A percentile compares a stretch with the other conserved stretches of the same genome.
Evolutionary conservation across 1,140 invertebrate species (phyloP).

Genomic region (Monomorium pharaonis): DNA sequence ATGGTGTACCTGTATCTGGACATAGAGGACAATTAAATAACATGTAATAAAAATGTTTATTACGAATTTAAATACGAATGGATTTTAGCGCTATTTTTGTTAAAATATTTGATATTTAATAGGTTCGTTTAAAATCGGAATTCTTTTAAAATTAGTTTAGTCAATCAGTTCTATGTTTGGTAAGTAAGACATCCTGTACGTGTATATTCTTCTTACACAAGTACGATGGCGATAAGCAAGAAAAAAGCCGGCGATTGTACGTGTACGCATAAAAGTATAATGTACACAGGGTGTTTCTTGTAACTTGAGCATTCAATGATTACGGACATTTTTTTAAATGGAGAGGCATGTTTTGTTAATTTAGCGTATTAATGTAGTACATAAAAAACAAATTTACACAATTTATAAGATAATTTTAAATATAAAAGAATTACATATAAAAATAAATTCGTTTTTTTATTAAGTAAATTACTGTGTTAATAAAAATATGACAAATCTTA

Average conservation of each 20-base stretch:
- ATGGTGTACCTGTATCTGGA: too few species aligned
- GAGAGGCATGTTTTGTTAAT: too few species aligned
- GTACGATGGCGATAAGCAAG: neutral
- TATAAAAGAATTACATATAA: too few species aligned
- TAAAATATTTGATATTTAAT: neutral
- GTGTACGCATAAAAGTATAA: slow-evolving; percentile 4
- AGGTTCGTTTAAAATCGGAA: neutral
- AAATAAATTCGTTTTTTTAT: too few species aligned
- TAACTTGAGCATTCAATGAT: too few species aligned
- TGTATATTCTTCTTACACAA: neutral
- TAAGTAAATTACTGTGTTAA: too few species aligned
- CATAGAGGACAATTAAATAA: neutral
- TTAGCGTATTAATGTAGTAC: too few species aligned
- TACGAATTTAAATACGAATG: neutral
- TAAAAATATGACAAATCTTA: too few species aligned
- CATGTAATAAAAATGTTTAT: neutral
- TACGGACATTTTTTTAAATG: too few species aligned
- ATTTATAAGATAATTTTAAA: too few species aligned
- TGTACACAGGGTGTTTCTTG: neutral
- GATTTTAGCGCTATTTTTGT: neutral
- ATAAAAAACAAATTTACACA: too few species aligned
- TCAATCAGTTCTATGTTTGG: neutral
- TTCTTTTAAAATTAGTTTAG: neutral
- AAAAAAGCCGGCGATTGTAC: neutral
- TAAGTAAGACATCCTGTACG: neutral